Evolutionary conservation across 2,797 vertebrate genomes (phyloP).

Genomic region (Octomys mimax): DNA sequence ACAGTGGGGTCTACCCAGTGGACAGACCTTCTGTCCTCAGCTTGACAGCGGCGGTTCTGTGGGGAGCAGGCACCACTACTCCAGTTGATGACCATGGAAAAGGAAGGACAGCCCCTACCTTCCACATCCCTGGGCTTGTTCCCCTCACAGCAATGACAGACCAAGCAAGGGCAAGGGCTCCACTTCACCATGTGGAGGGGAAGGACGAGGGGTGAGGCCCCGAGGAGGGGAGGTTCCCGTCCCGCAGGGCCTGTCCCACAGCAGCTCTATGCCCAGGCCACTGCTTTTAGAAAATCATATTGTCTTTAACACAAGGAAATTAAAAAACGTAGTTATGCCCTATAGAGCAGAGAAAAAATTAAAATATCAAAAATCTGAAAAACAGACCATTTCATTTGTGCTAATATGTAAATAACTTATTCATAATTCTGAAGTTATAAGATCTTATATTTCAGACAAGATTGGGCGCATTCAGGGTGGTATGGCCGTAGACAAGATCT

Average conservation of each 20-base stretch:
- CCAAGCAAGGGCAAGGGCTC: neutral
- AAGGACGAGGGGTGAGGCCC: neutral
- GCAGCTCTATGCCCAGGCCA: neutral
- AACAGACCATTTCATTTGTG: constrained; percentile 46
- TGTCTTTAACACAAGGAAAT: constrained; percentile 54
- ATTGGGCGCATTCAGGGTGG: no score
- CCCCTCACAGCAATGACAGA: neutral
- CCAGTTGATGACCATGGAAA: neutral
- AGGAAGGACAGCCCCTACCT: neutral
- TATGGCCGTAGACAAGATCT: neutral
- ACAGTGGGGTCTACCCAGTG: neutral
- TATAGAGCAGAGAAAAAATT: neutral
- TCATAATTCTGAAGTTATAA: constrained; percentile 72
- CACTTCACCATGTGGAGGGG: neutral
- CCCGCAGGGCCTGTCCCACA: neutral
- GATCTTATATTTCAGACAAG: constrained; percentile 55
- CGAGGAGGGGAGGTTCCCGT: accelerated
- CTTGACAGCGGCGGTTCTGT: neutral
- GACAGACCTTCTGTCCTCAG: neutral
- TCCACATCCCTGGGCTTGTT: neutral
- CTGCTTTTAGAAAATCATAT: constrained; percentile 31
- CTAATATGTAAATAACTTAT: constrained; percentile 61
- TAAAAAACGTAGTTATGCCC: neutral
- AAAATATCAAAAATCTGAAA: constrained; percentile 59
- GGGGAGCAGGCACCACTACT: neutral